A percentile compares a stretch with the other conserved stretches of the same genome.
phyloP scores from a whole-genome alignment of 2,113 vertebrate genomes.

The Xenus cinereus region DNA sequence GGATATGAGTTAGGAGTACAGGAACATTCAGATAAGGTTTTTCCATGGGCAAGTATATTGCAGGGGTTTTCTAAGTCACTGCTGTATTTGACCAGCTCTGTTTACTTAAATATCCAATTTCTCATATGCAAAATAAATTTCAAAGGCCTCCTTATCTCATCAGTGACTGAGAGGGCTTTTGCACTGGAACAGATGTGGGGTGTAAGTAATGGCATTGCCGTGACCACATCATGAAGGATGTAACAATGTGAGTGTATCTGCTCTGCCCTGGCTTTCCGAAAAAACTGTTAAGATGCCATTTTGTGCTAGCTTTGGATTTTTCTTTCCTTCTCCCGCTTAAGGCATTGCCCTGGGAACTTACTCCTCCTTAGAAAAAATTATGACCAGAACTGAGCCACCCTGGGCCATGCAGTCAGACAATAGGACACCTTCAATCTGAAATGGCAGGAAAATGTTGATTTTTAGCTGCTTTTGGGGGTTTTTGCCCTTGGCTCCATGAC shows the following conservation, averaged over 20 bases:
- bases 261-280: neutral
- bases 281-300: neutral
- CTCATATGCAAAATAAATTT: neutral
- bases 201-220: neutral
- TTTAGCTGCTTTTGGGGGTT: neutral
- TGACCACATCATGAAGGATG: neutral
- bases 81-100: neutral
- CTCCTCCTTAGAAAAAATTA: neutral
- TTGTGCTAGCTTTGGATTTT: neutral
- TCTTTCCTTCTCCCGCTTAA: neutral
- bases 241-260: neutral
- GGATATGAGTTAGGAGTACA: neutral
- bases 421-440: neutral
- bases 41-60: neutral
- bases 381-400: neutral
- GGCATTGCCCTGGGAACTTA: neutral
- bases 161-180: neutral
- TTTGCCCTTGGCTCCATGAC: neutral
- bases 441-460: neutral
- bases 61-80: neutral
- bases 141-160: neutral
- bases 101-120: neutral
- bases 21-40: constrained; percentile 1
- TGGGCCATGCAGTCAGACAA: neutral
- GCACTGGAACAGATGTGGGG: neutral